A percentile compares a stretch with the other conserved stretches of the same genome.
Conservation (phyloP, 2,113 vertebrate genomes). For the Phaethornis superciliosus region DNA sequence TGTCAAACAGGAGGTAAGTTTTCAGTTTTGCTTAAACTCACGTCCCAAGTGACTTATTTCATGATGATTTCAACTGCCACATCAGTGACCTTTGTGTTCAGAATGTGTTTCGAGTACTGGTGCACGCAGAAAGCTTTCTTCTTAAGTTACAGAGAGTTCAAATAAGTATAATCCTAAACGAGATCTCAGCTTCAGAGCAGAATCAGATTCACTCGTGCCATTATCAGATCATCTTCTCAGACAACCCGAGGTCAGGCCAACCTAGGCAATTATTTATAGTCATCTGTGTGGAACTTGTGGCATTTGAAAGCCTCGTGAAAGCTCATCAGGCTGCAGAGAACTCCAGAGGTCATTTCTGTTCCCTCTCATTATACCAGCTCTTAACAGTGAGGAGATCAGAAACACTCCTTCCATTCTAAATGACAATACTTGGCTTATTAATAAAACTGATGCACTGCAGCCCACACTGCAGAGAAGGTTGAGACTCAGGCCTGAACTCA, state of each 20-base stretch:
- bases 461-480: background rate
- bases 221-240: constrained; percentile 69
- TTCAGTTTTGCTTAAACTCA: constrained; percentile 32
- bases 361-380: background rate
- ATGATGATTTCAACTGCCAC: constrained; percentile 56
- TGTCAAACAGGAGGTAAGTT: constrained; percentile 37
- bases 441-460: background rate
- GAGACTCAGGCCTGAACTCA: background rate
- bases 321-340: constrained; percentile 21
- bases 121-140: constrained; percentile 28
- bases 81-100: constrained; percentile 53
- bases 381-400: background rate
- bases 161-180: constrained; percentile 41
- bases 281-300: constrained; percentile 53
- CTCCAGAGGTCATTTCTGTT: constrained; percentile 46
- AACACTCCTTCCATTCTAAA: background rate
- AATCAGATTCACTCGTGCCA: constrained; percentile 45
- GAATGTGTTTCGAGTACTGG: constrained; percentile 52
- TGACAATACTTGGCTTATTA: background rate
- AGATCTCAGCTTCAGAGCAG: constrained; percentile 57
- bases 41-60: constrained; percentile 46
- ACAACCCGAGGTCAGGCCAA: constrained; percentile 67
- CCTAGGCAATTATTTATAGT: constrained; percentile 68
- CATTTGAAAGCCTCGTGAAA: constrained; percentile 16
- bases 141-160: constrained; percentile 66